Conservation (phyloP, 2,113 vertebrate species). For the Neopipo cinnamomea region DNA sequence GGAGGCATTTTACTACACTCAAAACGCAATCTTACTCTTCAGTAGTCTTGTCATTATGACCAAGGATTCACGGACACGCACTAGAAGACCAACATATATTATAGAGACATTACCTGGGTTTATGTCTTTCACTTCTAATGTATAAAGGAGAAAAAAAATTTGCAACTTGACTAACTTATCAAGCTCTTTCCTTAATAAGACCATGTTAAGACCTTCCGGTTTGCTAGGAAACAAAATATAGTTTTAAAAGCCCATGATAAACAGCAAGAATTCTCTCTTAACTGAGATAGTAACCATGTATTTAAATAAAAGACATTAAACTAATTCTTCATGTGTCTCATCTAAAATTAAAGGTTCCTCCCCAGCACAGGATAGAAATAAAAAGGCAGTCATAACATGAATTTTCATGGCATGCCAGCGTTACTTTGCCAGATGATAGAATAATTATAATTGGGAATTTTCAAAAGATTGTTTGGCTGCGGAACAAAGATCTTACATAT, state of each 20-base stretch:
- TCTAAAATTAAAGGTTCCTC: conserved; percentile 6
- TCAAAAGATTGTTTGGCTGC: neutral
- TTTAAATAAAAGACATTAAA: neutral
- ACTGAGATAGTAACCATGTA: neutral
- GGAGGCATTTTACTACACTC: neutral
- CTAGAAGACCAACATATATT: neutral
- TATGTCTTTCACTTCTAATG: neutral
- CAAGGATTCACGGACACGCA: neutral
- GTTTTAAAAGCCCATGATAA: neutral
- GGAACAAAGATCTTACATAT: neutral
- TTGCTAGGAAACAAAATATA: neutral
- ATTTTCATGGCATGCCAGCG: neutral
- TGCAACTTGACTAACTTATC: neutral
- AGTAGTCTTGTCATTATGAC: neutral
- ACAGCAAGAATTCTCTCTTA: neutral
- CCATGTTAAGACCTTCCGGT: neutral
- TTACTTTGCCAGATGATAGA: neutral
- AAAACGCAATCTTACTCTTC: neutral
- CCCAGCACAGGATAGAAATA: neutral
- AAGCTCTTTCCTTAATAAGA: neutral
- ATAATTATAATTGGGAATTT: conserved; percentile 1
- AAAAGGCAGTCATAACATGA: neutral
- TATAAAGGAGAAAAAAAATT: neutral
- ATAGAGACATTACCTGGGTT: neutral
- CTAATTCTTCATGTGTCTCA: neutral